Evolutionary conservation across 2,113 vertebrate genomes (phyloP), one percentile per base, ranked within the genome.

Genomic region (Vicugna pacos): DNA sequence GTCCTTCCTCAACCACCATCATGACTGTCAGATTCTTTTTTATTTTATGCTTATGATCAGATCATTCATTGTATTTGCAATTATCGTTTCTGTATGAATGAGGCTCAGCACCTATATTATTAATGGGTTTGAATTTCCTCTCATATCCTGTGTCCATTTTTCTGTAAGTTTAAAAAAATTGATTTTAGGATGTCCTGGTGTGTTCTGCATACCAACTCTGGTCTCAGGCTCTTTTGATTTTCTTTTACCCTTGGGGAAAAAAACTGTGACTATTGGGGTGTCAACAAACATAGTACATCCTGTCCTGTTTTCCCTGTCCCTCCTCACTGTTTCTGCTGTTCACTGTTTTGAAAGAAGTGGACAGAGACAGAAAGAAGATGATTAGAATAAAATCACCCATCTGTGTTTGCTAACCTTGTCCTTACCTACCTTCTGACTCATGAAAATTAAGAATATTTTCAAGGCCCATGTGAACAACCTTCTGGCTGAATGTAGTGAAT

Each of bases 121-220:
- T 60, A 35, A 73, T 30, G 65, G 12, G 94, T 90, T 46, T 60
- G 22, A 24, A 88, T 93, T 91, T 94, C 8, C 50, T 70, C 88
- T 81, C 46, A 10, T 54, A 56, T 64, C 5, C 30, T 75, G 48
- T 69, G 24, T 50, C 62, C 9, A 79, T 38, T 87, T 83, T 90
- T 67, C 3, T 38, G 1, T 4, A 81, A 30, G 8, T 28, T 12
- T 89, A 70, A 32, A 3, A 38, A 81, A 48, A 46, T 35, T n/a
- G 7, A 76, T 73, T 92, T 96, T n/a, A 54, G 10, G 19, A 54
- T 69, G 28, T 70, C 24, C 72, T 67, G 4, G 7, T 75, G 46
- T 69, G 8, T 28, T 94, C n/a, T 83, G 22, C 15, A 17, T 79
- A 54, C 6, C 5, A 84, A 64, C 82, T 85, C 83, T 58, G 46